Base-by-base conservation (phyloP, 2,888 invertebrate genomes). In the Drosophila koepferae region DNA sequence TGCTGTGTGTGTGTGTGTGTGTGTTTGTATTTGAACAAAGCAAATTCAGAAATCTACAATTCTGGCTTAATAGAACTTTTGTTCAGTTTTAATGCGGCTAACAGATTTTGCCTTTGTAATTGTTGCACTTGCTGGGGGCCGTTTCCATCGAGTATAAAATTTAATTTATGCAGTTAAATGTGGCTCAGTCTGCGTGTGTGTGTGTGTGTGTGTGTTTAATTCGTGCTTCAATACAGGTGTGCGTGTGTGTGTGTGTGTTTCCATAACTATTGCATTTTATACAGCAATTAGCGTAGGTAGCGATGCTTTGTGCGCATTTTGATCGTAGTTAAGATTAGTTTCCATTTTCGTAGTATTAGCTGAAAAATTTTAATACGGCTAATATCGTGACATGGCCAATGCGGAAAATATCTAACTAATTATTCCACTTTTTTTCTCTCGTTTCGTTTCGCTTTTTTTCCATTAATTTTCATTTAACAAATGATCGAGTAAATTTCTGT, bases 261-360 rank as follows among this genome's bases (percentile, higher is more conserved):
- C 66, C 64, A 75, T 48, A 77, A 77, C 58, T 75, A 77, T 78
- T 70, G 77, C 79, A 77, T 77, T 77, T 78, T 77, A 77, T 78
- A 63, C 60, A 63, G 72, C 77, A 77, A 77, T 77, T 79, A 77
- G 72, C 75, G 75, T 79, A 75, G 78, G 79, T 79, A 68, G 72
- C 79, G 65, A 54, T 60, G 72, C 67, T 64, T 74, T 68, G 67
- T 63, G 67, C 48, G 48, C 68, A 75, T 59, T 75, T 68, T 75
- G 75, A 78, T 78, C 67, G 63, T 63, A 71, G 79, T 78, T 79
- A 72, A 75, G 79, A 78, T 78, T 78, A 51, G 46, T 60, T 54
- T 53, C 40, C 79, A 74, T 40, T 23, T 53, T 55, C 59, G 40
- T 23, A 31, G 51, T 63, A 73, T 70, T 65, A 69, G 43, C 74